phyloP scores from a whole-genome alignment of 2,888 invertebrate genomes.

The Ligdia adustata region DNA sequence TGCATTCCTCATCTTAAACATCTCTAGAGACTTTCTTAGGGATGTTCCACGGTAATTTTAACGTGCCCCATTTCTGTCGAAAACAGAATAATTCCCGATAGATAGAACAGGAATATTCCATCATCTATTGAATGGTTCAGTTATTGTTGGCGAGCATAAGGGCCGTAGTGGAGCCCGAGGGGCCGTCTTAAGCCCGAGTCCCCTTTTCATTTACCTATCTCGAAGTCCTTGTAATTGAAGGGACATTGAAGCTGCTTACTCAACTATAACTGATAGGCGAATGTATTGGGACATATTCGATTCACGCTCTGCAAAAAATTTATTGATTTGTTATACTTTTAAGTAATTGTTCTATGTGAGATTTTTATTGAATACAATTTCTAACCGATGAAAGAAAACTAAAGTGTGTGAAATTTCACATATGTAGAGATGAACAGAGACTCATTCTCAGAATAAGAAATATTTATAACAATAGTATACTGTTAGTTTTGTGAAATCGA shows the following conservation, averaged over 20 bases:
- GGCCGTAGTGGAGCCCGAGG: constrained; percentile 58
- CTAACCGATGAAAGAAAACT: too few species aligned
- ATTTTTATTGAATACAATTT: too few species aligned
- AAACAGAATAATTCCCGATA: constrained; percentile 66
- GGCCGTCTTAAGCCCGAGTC: constrained; percentile 65
- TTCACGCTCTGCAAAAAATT: constrained; percentile 32
- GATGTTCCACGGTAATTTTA: constrained; percentile 49
- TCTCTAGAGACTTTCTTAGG: too few species aligned
- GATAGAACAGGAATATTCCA: constrained; percentile 69
- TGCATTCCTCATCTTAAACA: too few species aligned
- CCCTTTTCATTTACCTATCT: constrained; percentile 74
- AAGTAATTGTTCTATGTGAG: too few species aligned
- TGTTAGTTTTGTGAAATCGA: too few species aligned
- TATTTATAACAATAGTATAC: too few species aligned
- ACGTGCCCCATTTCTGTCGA: constrained; percentile 60
- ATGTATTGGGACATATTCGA: constrained; percentile 56
- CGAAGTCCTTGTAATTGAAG: constrained; percentile 67
- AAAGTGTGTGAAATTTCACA: too few species aligned
- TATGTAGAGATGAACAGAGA: too few species aligned
- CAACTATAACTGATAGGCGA: constrained; percentile 68
- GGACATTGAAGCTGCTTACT: constrained; percentile 68
- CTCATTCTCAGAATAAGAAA: too few species aligned
- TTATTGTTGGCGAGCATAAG: constrained; percentile 62
- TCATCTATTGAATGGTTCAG: constrained; percentile 66
- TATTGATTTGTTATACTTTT: constrained; percentile 21